Evolutionary conservation across 2,797 vertebrate species (phyloP).

Genomic region (Tangara arthus): DNA sequence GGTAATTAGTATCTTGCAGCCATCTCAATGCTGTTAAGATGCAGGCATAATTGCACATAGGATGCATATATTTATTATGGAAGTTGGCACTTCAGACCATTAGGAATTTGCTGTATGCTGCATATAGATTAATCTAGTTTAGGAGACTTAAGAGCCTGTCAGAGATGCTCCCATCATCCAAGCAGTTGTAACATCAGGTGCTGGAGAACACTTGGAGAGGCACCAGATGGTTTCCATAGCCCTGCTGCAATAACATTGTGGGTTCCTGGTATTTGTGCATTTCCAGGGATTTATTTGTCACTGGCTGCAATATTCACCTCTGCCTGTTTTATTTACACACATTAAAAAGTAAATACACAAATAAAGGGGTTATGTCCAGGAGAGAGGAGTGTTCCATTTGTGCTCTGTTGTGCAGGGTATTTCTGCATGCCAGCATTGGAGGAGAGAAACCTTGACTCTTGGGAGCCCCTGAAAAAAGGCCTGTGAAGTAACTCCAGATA

Average conservation of each 20-base stretch:
- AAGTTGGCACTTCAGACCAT: conserved; percentile 1
- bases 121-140: conserved; percentile 24
- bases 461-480: background rate
- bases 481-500: background rate
- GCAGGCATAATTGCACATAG: background rate
- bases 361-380: background rate
- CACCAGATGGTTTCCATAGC: background rate
- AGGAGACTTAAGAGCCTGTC: background rate
- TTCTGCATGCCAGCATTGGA: background rate
- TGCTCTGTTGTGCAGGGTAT: background rate
- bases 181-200: background rate
- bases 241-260: background rate
- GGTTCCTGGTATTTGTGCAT: background rate
- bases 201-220: background rate
- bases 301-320: background rate
- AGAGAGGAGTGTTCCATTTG: background rate
- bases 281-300: background rate
- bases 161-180: background rate
- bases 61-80: background rate
- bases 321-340: background rate
- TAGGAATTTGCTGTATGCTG: background rate
- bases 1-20: conserved; percentile 12
- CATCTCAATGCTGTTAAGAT: conserved; percentile 12
- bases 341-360: background rate
- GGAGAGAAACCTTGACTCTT: background rate